Conservation (phyloP, 2,888 invertebrate species). For the Apotomis betuletana region DNA sequence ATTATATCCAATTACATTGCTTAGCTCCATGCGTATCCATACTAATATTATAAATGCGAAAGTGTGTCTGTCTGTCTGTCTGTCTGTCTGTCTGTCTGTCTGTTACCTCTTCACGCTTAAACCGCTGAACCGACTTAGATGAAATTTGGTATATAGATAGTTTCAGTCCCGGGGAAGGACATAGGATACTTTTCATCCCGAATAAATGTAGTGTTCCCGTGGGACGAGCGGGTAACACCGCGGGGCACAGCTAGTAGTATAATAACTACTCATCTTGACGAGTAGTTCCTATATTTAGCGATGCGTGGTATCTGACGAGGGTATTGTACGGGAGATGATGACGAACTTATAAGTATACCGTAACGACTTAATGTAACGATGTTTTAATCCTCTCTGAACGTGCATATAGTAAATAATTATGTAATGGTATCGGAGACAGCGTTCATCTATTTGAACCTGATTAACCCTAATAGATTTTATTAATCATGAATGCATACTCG, state of each 20-base stretch:
- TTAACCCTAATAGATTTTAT: not conserved
- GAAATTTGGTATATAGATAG: too few species aligned
- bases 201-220: too few species aligned
- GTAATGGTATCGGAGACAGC: not conserved
- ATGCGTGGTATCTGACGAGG: constrained; percentile 57
- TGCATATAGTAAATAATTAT: not conserved
- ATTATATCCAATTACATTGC: constrained; percentile 43
- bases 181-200: too few species aligned
- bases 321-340: constrained; percentile 53
- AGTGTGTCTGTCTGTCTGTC: too few species aligned
- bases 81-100: too few species aligned
- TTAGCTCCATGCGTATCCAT: constrained; percentile 56
- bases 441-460: constrained; percentile 11
- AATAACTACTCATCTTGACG: constrained; percentile 37
- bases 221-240: too few species aligned
- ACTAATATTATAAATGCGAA: too few species aligned
- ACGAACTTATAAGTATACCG: constrained; percentile 22
- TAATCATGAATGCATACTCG: not conserved
- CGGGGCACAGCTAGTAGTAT: too few species aligned
- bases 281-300: constrained; percentile 68
- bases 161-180: too few species aligned
- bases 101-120: too few species aligned
- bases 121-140: too few species aligned
- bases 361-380: constrained; percentile 22
- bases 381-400: constrained; percentile 22